Evolutionary conservation across 2,797 vertebrate genomes (phyloP), one percentile per base, ranked within the genome.

Genomic region (Enteromius mattozi): DNA sequence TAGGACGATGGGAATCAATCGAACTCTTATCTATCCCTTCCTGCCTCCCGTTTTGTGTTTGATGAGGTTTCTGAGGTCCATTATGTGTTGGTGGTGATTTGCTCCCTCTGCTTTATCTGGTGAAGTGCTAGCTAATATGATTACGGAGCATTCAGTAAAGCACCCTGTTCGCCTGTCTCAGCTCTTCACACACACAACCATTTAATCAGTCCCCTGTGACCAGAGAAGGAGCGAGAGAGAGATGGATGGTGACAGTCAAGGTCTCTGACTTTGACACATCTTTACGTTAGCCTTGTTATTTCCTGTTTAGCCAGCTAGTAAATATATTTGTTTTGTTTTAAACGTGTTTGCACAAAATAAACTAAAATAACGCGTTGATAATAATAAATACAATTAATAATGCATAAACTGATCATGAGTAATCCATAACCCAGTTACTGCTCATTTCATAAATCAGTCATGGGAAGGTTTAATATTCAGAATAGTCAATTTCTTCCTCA

Each of bases 111-210:
- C 91, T 92, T 94, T 94, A 94, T 94, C 94, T 93, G 93, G 89
- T 94, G 92, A 94, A 95, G 94, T 95, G 94, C 93, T 94, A 89
- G 91, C 92, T 94, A 93, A 95, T 93, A 90, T 93, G 91, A 95
- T 95, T 94, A 93, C 87, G 88, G 92, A 91, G 90, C 92, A 90
- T 91, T 88, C 75, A 89, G 87, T 91, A 66, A 89, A 80, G 90
- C 87, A 83, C 88, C 81, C 85, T 68, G 77, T 83, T 86, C 71
- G 24, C 83, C 83, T 84, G 81, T 84, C 87, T 89, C 90, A 90
- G 86, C 88, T 83, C 59, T 87, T 83, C 90, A 89, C 87, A 87
- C 84, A 63, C 87, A 89, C 89, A 90, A 89, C 90, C 86, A 90
- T 92, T 93, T 92, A 88, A 84, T 75, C 49, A 90, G 88, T 93